Base-by-base conservation (phyloP, 2,113 vertebrate genomes). In the Prunella fulvescens region DNA sequence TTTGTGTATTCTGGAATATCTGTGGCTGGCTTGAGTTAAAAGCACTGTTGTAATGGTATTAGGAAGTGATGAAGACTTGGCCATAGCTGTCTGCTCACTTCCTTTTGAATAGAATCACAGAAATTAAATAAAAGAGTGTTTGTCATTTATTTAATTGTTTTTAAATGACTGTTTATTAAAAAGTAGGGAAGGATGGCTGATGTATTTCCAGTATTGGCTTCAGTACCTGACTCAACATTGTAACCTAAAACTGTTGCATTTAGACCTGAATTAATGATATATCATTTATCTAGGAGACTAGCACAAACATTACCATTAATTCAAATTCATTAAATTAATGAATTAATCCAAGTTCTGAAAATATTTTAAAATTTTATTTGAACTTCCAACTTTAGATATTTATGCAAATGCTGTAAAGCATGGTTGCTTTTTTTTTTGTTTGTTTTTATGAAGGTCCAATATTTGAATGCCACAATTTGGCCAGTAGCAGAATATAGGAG, bases 131-230 rank as follows among this genome's bases (percentile, higher is more conserved):
- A 92, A 58, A 45, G 22, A 76, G 42, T 70, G 58, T 86, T 92
- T 92, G 62, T 93, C 81, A 83, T 94, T 90, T 93, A 96, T 96
- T 82, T 82, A 90, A 94, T 95, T 92, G 51, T 90, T 96, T 96
- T 69, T 81, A 90, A 94, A 94, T 56, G 12, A 51, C 85, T 37
- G 62, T 54, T 82, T 35, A 93, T 79, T 92, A 60, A 88, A 86
- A 90, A 90, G 18, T 56, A 77, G 82, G 77, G 82, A 64, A 76
- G 58, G 9, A 87, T 91, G 35, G 62, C 54, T 81, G 22, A 18
- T 70, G 42, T 48, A 50, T 92, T 88, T 87, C 74, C 74, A 88
- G 39, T 73, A 77, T 70, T 80, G 50, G 62, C 47, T 82, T 86
- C 66, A 90, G 22, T 19, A 87, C 23, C 26, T 62, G 33, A 92